Conservation (phyloP, 1,140 invertebrate genomes). For the Drosophila pseudoobscura region DNA sequence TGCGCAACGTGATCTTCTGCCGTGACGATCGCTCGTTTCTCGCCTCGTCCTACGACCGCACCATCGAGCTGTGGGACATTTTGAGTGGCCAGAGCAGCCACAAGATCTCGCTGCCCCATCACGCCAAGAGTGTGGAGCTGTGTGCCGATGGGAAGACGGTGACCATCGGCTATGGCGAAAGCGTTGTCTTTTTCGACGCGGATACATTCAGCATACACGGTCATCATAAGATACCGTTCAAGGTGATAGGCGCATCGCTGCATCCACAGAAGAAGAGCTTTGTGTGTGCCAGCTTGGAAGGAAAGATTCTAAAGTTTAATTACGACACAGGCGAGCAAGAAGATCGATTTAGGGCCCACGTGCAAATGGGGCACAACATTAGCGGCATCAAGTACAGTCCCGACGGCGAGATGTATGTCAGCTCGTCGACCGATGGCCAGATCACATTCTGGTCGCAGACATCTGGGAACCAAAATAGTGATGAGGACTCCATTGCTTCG, state of each 20-base stretch:
- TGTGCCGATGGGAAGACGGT: conserved; percentile 91
- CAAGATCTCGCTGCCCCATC: conserved; percentile 91
- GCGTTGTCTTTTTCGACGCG: conserved; percentile 90
- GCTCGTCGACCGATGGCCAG: conserved; percentile 97
- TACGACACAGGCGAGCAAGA: conserved; percentile 88
- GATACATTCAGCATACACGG: conserved; percentile 90
- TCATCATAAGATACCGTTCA: conserved; percentile 91
- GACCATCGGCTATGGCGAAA: conserved; percentile 91
- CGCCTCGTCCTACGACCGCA: conserved; percentile 95
- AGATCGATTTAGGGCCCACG: conserved; percentile 98
- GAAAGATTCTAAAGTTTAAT: conserved; percentile 98
- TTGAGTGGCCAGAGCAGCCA: conserved; percentile 89
- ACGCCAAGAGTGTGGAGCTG: conserved; percentile 94
- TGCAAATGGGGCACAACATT: conserved; percentile 89
- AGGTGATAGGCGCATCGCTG: conserved; percentile 94
- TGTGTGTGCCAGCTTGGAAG: conserved; percentile 96
- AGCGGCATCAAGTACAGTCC: conserved; percentile 96
- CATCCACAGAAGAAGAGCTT: conserved; percentile 94
- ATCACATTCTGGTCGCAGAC: conserved; percentile 95
- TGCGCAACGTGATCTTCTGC: conserved; percentile 86
- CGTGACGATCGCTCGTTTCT: conserved; percentile 91
- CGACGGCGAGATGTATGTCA: conserved; percentile 96
- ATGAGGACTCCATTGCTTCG: conserved; percentile 91
- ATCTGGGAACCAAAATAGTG: conserved; percentile 93
- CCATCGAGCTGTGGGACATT: conserved; percentile 92